Evolutionary conservation across 2,888 invertebrate species (phyloP), one percentile per base, ranked within the genome.

Genomic region (Meteorus colon): DNA sequence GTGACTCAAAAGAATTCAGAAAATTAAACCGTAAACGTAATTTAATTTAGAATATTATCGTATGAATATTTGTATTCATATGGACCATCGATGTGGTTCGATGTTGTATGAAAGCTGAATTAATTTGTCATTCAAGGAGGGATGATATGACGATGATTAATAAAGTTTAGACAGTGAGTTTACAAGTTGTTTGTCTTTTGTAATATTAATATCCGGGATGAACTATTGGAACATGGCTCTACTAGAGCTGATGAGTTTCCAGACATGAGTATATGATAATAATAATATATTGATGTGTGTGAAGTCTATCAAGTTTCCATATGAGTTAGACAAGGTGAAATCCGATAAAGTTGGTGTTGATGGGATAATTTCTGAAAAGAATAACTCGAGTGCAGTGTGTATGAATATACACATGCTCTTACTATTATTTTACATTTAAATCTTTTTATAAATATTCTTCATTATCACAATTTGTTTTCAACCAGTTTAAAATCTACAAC

Each of bases 301-400:
- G 55, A 76, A 77, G 59, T 62, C 34, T 55, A 71, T 29, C 31
- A 51, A 68, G 31, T 60, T 55, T 55, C 27, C 80, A 60, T 77
- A 77, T 73, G 55, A 37, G 66, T 74, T 74, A 62, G 74, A 73
- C 67, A 74, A 73, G 31, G 75, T 69, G 73, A 71, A 75, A 74
- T 34, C 8, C 34, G 8, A 73, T 51, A 63, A 78, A 65, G 41
- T 37, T 74, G 45, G 55, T 19, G 27, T 8, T n/a, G 51, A 4
- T 51, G 19, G 55, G 66, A 73, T 76, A 68, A 71, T 73, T 69
- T 62, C 48, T 24, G 24, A 12, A 76, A 67, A 63, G 68, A 73
- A 34, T 34, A 34, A 34, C 0, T 34, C 2, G 34, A 34, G 8
- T 8, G 34, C 5, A 34, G 8, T 2, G 0, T 8, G 34, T 34